A percentile compares a stretch with the other conserved stretches of the same genome.
These are phyloP conservation scores for Ericerus pela DNA, from an alignment of 1,140 invertebrate genomes.

Conservation along the genomic window DNA sequence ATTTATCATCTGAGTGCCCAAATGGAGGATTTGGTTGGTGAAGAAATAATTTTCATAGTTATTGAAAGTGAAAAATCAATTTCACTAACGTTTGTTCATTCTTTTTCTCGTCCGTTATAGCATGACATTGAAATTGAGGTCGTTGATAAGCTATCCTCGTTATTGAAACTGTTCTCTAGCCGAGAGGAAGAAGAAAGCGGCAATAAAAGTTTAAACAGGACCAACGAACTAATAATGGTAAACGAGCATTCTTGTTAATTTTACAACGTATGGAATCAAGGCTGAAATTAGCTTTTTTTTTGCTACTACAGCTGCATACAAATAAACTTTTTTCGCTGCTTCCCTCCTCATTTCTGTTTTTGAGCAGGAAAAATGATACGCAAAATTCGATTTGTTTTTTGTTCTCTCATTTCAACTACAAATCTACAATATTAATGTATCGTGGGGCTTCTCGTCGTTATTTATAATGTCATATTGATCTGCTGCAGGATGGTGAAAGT, in stretches of 20 bases:
- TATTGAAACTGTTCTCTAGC: constrained; percentile 48
- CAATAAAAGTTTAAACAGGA: constrained; percentile 49
- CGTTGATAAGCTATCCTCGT: constrained; percentile 44
- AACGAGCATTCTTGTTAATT: background rate
- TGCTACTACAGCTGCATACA: too few species aligned
- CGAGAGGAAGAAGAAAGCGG: constrained; percentile 39
- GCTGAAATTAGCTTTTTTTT: too few species aligned
- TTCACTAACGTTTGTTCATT: background rate
- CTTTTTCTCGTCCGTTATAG: constrained; percentile 28
- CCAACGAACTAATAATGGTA: constrained; percentile 64
- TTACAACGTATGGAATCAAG: background rate
- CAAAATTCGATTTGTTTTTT: too few species aligned
- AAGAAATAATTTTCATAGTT: constrained; percentile 25
- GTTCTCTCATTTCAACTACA: too few species aligned
- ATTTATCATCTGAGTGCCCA: constrained; percentile 79
- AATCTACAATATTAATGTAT: too few species aligned
- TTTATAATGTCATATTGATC: too few species aligned
- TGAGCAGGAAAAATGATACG: too few species aligned
- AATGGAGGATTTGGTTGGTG: constrained; percentile 75
- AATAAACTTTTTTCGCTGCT: too few species aligned
- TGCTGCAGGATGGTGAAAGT: too few species aligned
- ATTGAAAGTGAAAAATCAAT: background rate
- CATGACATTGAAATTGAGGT: constrained; percentile 42
- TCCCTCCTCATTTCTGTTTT: too few species aligned
- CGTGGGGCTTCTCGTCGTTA: too few species aligned